Conservation (phyloP, 2,888 invertebrate genomes). For the Nowickia ferox region DNA sequence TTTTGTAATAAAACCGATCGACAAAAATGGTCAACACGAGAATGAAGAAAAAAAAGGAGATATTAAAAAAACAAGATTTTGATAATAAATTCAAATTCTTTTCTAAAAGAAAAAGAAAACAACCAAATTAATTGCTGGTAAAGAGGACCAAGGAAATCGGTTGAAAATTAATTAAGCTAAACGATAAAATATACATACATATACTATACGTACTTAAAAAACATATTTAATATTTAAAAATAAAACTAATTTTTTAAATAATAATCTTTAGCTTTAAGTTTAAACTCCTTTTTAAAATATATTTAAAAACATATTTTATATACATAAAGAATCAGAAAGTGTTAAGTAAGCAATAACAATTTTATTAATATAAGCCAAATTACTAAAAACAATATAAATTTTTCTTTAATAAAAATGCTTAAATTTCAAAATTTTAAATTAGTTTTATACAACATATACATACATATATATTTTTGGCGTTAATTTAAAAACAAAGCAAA, state of each 20-base stretch:
- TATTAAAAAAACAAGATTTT: slow-evolving; percentile 33
- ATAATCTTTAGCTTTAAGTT: slow-evolving; percentile 51
- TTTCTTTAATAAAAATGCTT: slow-evolving; percentile 25
- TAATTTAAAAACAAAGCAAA: slow-evolving; percentile 48
- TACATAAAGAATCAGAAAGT: slow-evolving; percentile 74
- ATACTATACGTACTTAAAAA: slow-evolving; percentile 14
- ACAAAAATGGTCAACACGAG: slow-evolving; percentile 69
- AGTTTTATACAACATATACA: neutral
- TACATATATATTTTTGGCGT: slow-evolving; percentile 40
- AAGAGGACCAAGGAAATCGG: slow-evolving; percentile 82
- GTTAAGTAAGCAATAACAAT: slow-evolving; percentile 82
- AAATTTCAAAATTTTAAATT: neutral
- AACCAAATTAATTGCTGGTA: slow-evolving; percentile 78
- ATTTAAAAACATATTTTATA: slow-evolving; percentile 45
- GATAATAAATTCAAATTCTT: slow-evolving; percentile 62
- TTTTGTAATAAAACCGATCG: slow-evolving; percentile 75
- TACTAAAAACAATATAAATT: slow-evolving; percentile 8
- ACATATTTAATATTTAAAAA: slow-evolving; percentile 4
- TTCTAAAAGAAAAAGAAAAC: slow-evolving; percentile 23
- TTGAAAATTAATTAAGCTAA: slow-evolving; percentile 70
- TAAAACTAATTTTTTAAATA: slow-evolving; percentile 17
- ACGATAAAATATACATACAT: slow-evolving; percentile 13
- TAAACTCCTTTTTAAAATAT: slow-evolving; percentile 26
- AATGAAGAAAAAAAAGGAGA: slow-evolving; percentile 35
- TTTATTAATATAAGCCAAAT: slow-evolving; percentile 60